Conservation (phyloP, 2,888 invertebrate species). For the Trissoscelio sp. region DNA sequence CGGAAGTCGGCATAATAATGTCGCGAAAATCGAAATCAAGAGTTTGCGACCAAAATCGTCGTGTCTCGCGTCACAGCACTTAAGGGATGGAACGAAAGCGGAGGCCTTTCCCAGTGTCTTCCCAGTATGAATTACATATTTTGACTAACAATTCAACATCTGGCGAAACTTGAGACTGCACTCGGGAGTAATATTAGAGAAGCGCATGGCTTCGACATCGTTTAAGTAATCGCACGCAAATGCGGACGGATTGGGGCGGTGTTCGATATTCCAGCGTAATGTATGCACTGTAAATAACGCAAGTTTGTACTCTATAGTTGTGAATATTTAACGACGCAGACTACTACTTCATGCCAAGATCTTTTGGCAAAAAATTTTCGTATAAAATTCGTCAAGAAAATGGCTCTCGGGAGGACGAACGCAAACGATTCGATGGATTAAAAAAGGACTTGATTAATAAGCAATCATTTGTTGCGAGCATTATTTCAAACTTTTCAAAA, state of each 20-base stretch:
- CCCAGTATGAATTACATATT: conserved; percentile 55
- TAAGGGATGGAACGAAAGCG: conserved; percentile 44
- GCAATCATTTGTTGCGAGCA: background rate
- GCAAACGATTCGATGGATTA: background rate
- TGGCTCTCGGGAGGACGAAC: background rate
- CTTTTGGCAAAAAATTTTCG: conserved; percentile 38
- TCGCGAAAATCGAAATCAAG: conserved; percentile 37
- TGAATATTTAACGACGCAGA: conserved; percentile 61
- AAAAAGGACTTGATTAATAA: conserved; percentile 12
- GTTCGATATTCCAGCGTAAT: conserved; percentile 59
- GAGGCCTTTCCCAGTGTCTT: conserved; percentile 44
- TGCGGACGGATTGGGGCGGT: conserved; percentile 54
- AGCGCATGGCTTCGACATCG: conserved; percentile 58
- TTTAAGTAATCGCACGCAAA: conserved; percentile 66
- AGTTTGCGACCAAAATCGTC: conserved; percentile 37
- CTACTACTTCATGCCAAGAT: conserved; percentile 41
- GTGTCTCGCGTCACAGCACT: conserved; percentile 35
- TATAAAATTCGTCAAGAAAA: conserved; percentile 21
- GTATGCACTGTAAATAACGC: conserved; percentile 64
- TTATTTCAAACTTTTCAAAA: background rate
- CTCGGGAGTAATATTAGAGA: conserved; percentile 54
- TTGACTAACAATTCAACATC: conserved; percentile 63
- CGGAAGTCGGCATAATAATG: conserved; percentile 13
- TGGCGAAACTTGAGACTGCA: conserved; percentile 55
- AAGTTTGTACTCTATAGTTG: conserved; percentile 54